Percentiles rank a stretch among this genome's conserved stretches.
Conservation (phyloP, 2,888 invertebrate genomes). For the Argyresthia goedartella region DNA sequence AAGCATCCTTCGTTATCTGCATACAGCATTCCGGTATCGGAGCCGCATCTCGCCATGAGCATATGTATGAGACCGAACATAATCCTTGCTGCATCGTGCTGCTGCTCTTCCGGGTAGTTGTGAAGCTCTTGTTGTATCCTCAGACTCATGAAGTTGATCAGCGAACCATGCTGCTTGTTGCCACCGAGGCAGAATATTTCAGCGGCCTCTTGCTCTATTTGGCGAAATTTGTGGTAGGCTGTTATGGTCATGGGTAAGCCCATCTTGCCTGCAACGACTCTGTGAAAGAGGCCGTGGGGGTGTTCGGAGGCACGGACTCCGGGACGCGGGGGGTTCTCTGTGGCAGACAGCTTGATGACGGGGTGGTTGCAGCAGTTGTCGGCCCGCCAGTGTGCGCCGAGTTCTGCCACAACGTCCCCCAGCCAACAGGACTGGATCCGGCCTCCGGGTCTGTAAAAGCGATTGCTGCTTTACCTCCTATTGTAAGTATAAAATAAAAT, state of each 20-base stretch:
- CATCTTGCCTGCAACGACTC: slow-evolving; percentile 74
- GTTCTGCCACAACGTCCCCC: slow-evolving; percentile 81
- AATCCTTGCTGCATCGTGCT: slow-evolving; percentile 76
- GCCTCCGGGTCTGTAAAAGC: slow-evolving; percentile 75
- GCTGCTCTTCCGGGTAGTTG: slow-evolving; percentile 75
- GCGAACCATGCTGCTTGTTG: slow-evolving; percentile 72
- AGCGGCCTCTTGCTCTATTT: slow-evolving; percentile 76
- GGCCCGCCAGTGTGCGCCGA: slow-evolving; percentile 79
- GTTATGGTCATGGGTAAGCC: slow-evolving; percentile 71
- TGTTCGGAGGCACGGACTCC: slow-evolving; percentile 62
- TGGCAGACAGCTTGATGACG: slow-evolving; percentile 73
- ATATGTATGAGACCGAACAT: slow-evolving; percentile 76
- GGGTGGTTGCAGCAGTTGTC: slow-evolving; percentile 62
- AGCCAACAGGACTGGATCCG: slow-evolving; percentile 82
- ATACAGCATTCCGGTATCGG: slow-evolving; percentile 64
- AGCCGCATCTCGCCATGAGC: slow-evolving; percentile 74
- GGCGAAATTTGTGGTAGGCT: slow-evolving; percentile 74
- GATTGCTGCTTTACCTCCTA: too few species aligned
- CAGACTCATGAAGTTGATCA: slow-evolving; percentile 74
- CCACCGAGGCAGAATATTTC: slow-evolving; percentile 73
- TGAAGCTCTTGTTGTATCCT: slow-evolving; percentile 78
- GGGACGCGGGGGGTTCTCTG: slow-evolving; percentile 72
- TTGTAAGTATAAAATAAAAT: neutral
- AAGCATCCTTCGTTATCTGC: slow-evolving; percentile 49
- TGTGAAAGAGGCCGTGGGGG: slow-evolving; percentile 71